Conservation (phyloP, 1,140 invertebrate genomes). For the Caenorhabditis brenneri region DNA sequence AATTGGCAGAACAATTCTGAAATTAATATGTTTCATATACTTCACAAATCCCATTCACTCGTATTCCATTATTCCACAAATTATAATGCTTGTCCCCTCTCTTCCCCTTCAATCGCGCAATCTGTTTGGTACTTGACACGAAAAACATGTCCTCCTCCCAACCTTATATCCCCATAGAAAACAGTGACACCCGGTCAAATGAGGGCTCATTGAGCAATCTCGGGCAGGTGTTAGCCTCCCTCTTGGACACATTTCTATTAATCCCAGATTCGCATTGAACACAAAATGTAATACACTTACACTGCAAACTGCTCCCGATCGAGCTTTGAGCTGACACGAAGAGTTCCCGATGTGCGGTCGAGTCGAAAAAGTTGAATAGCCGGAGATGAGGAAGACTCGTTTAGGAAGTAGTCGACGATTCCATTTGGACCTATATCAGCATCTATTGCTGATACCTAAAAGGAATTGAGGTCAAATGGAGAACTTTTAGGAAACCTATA, state of each 20-base stretch:
- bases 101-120: not conserved
- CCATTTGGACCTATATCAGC: constrained; percentile 89
- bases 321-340: constrained; percentile 85
- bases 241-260: constrained; percentile 3
- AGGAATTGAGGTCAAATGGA: no score
- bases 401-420: constrained; percentile 78
- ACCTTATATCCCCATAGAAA: not conserved
- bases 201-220: constrained; percentile 41
- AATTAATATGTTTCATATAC: constrained; percentile 15
- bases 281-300: constrained; percentile 75
- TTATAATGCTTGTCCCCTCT: constrained; percentile 12
- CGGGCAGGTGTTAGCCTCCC: constrained; percentile 30
- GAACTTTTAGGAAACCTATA: not conserved
- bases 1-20: constrained; percentile 61
- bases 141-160: not conserved
- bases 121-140: constrained; percentile 33
- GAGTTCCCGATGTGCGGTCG: constrained; percentile 89
- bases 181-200: constrained; percentile 41
- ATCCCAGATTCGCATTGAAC: not conserved
- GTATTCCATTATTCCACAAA: not conserved
- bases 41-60: not conserved
- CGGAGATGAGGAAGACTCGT: constrained; percentile 62
- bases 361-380: constrained; percentile 77
- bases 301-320: constrained; percentile 87
- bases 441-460: constrained; percentile 84